A percentile compares a stretch with the other conserved stretches of the same genome.
phyloP scores from a whole-genome alignment of 2,113 vertebrate genomes.

The Lepus americanus region DNA sequence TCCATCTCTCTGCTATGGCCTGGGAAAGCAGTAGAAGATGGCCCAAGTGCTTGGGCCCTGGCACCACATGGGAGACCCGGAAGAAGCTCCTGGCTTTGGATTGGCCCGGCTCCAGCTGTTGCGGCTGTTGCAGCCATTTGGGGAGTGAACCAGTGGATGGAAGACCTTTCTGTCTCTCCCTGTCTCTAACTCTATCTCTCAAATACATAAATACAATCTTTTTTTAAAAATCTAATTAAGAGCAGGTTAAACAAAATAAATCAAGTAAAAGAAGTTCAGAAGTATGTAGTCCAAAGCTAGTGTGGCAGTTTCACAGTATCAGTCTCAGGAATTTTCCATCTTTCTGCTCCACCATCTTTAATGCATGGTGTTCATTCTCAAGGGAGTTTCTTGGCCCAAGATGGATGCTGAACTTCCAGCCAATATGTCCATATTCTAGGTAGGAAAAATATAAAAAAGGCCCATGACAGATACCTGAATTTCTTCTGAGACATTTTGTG shows the following conservation, averaged over 20 bases:
- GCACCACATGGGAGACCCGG: no score
- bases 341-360: not conserved
- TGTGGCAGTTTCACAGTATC: not conserved
- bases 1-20: no score
- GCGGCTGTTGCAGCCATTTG: no score
- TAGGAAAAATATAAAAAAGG: not conserved
- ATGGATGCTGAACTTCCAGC: not conserved
- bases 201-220: no score
- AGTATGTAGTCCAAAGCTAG: not conserved
- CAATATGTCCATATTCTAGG: not conserved
- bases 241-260: not conserved
- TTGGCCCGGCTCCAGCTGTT: no score
- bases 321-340: not conserved
- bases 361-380: not conserved
- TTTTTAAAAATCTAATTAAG: not conserved
- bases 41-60: no score
- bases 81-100: no score
- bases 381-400: not conserved
- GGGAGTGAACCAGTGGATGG: no score
- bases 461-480: not conserved
- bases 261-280: conserved; percentile 27
- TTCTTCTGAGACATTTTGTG: not conserved
- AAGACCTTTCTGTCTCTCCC: no score
- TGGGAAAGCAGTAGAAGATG: no score
- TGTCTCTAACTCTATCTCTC: no score